Evolutionary conservation across 1,140 invertebrate species (phyloP).

Genomic region (Lasaia peninsularis): DNA sequence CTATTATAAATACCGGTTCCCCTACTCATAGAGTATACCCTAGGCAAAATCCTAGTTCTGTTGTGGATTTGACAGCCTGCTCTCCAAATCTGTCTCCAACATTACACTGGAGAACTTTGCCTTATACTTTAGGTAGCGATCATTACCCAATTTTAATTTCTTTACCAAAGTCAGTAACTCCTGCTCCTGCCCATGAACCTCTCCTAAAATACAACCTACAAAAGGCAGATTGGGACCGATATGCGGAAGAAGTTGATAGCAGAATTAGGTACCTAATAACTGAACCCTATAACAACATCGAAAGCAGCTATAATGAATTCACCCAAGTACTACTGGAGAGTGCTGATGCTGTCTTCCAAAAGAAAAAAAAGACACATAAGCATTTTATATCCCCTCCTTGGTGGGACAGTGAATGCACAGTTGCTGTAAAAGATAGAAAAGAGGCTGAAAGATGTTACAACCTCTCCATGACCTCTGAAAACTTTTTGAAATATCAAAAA

Average conservation of each 20-base stretch:
- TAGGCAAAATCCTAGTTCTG: conserved; percentile 13
- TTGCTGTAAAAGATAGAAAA: too few relatives aligned
- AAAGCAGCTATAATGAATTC: too few relatives aligned
- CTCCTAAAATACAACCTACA: background rate
- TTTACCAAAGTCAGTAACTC: background rate
- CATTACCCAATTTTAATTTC: conserved; percentile 3
- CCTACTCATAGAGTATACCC: conserved; percentile 5
- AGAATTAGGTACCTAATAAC: background rate
- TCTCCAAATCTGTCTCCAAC: background rate
- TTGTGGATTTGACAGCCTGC: conserved; percentile 10
- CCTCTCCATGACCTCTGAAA: too few relatives aligned
- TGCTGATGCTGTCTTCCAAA: too few relatives aligned
- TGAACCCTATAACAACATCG: too few relatives aligned
- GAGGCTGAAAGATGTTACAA: too few relatives aligned
- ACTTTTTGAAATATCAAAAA: too few relatives aligned
- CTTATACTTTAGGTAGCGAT: conserved; percentile 12
- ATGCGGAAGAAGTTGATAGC: background rate
- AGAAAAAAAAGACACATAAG: too few relatives aligned
- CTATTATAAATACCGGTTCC: conserved; percentile 22
- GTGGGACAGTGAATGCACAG: too few relatives aligned
- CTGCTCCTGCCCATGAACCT: background rate
- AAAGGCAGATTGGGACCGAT: background rate
- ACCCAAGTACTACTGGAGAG: too few relatives aligned
- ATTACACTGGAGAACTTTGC: background rate
- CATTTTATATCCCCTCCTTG: too few relatives aligned